These are phyloP conservation scores for Marmota monax DNA, from an alignment of 2,113 vertebrate species.

Conservation along the genomic window DNA sequence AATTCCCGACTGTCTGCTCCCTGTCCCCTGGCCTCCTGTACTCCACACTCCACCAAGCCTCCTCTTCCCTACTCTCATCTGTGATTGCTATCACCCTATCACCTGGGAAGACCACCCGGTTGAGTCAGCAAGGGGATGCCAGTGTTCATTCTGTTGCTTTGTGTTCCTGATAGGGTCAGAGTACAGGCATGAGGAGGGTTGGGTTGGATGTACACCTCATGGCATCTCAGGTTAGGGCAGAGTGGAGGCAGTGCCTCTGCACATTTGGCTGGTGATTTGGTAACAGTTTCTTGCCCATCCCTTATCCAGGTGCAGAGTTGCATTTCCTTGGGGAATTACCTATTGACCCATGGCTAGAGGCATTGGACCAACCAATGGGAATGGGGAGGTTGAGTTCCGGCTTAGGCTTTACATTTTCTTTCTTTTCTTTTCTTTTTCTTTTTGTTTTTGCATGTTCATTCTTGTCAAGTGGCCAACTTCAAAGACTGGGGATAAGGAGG, in stretches of 20 bases:
- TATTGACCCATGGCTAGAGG: background rate
- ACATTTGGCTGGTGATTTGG: background rate
- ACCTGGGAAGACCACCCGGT: background rate
- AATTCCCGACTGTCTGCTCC: background rate
- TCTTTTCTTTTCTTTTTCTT: no score
- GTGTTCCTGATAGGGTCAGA: background rate
- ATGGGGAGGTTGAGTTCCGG: background rate
- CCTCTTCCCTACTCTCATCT: background rate
- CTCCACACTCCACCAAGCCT: background rate
- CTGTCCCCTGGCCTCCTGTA: background rate
- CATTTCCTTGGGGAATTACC: background rate
- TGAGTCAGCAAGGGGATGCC: no score
- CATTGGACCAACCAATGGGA: background rate
- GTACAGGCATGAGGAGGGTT: background rate
- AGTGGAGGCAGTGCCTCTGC: background rate
- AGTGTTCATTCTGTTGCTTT: background rate
- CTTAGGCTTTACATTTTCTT: background rate
- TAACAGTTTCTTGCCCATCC: background rate
- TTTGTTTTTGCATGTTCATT: background rate
- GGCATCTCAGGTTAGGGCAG: background rate
- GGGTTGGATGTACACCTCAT: background rate
- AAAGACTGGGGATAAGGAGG: background rate
- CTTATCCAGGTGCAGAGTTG: background rate
- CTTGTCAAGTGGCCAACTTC: background rate
- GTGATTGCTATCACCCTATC: background rate